Evolutionary conservation across 2,113 vertebrate species (phyloP).

Genomic region (Martes martes): DNA sequence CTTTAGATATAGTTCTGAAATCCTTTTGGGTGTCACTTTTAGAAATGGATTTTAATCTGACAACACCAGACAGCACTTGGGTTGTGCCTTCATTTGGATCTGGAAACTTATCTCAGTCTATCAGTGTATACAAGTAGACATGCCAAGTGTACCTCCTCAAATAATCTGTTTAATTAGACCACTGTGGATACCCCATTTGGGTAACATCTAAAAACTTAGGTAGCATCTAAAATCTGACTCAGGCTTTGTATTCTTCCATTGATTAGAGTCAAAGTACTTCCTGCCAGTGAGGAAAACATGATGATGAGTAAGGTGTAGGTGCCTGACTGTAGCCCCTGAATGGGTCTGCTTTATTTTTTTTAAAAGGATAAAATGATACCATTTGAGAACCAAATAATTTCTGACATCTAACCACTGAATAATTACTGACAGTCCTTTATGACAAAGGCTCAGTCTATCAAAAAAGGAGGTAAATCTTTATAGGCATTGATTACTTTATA

Average conservation of each 20-base stretch:
- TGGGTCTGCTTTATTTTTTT: not conserved
- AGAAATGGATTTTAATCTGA: not conserved
- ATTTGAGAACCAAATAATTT: not conserved
- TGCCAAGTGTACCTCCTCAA: not conserved
- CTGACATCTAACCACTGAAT: not conserved
- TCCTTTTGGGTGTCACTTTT: not conserved
- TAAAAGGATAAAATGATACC: not conserved
- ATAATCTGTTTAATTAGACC: not conserved
- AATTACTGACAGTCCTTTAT: not conserved
- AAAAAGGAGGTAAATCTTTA: not conserved
- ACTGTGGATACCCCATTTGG: not conserved
- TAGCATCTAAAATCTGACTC: not conserved
- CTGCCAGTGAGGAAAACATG: not conserved
- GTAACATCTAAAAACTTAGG: not conserved
- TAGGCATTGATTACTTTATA: not conserved
- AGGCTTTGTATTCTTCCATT: not conserved
- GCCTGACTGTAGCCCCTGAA: not conserved
- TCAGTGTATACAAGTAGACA: not conserved
- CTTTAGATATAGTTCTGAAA: not conserved
- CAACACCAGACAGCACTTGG: not conserved
- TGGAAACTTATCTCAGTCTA: not conserved
- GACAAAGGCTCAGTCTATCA: not conserved
- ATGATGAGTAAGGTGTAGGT: not conserved
- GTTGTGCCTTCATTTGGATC: not conserved
- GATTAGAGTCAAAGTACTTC: not conserved